phyloP scores from a whole-genome alignment of 2,113 vertebrate genomes.

The Mustela lutreola region DNA sequence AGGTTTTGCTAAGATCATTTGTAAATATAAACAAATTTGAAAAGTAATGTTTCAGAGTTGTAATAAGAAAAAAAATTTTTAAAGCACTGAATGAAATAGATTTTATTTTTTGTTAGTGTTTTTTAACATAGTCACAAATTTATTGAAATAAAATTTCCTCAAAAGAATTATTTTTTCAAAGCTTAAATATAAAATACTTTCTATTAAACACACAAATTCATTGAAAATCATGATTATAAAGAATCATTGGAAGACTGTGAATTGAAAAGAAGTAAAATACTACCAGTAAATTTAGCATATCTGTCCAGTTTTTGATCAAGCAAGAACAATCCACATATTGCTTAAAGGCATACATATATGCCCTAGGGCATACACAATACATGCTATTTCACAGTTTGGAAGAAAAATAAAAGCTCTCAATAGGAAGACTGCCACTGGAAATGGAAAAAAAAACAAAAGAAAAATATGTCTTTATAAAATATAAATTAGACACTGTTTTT shows the following conservation, averaged over 20 bases:
- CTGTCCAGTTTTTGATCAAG: conserved; percentile 51
- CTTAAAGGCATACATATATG: not conserved
- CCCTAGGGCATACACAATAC: not conserved
- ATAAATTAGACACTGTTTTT: conserved; percentile 51
- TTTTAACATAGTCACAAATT: not conserved
- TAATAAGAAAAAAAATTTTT: not conserved
- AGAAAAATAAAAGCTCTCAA: conserved; percentile 60
- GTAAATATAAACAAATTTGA: not conserved
- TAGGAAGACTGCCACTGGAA: not conserved
- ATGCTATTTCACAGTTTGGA: conserved; percentile 6
- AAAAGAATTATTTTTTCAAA: not conserved
- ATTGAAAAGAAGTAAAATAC: not conserved
- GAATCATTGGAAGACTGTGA: not conserved
- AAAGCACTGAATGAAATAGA: not conserved
- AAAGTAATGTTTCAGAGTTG: not conserved
- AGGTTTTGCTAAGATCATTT: not conserved
- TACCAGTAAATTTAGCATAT: not conserved
- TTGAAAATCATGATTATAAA: not conserved
- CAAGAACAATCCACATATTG: not conserved
- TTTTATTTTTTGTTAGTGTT: not conserved
- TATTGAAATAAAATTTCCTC: not conserved
- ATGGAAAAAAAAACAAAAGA: conserved; percentile 48
- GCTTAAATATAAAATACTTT: not conserved
- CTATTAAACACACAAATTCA: conserved; percentile 5
- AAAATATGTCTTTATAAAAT: conserved; percentile 66